These are phyloP conservation scores for Clistopyga incitator DNA, from an alignment of 2,888 invertebrate genomes.

Conservation along the genomic window DNA sequence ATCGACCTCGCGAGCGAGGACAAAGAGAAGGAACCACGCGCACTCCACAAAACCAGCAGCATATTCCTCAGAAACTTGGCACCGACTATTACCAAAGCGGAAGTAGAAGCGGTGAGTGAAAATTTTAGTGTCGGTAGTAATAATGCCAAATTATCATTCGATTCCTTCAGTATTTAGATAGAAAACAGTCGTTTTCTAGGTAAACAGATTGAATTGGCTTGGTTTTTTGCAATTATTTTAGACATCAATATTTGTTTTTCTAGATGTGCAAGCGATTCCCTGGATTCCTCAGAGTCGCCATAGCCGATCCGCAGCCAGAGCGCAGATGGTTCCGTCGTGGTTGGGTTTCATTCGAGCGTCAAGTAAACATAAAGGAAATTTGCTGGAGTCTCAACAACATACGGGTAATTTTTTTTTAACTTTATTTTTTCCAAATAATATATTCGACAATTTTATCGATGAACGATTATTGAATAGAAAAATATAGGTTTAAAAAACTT, in stretches of 20 bases:
- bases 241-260: not conserved
- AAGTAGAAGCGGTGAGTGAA: slow-evolving; percentile 94
- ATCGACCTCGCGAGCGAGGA: slow-evolving; percentile 83
- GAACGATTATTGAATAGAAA: not conserved
- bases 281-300: slow-evolving; percentile 97
- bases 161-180: too few species aligned
- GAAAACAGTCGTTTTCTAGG: too few species aligned
- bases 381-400: slow-evolving; percentile 99
- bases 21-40: slow-evolving; percentile 87
- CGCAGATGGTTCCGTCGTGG: slow-evolving; percentile 98
- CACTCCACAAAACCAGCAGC: slow-evolving; percentile 97
- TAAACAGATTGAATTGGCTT: slow-evolving; percentile 8
- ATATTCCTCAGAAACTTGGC: slow-evolving; percentile 98
- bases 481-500: too few species aligned
- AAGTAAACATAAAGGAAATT: slow-evolving; percentile 99
- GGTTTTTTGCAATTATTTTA: not conserved
- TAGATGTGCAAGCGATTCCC: slow-evolving; percentile 95
- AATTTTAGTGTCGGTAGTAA: not conserved
- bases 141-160: too few species aligned
- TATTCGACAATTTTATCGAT: not conserved
- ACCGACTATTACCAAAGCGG: slow-evolving; percentile 97
- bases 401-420: slow-evolving; percentile 85
- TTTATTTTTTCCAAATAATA: not conserved
- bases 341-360: slow-evolving; percentile 98
- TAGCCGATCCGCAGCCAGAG: slow-evolving; percentile 98